A percentile compares a stretch with the other conserved stretches of the same genome.
Conservation (phyloP, 2,113 vertebrate species). For the Zingel zingel region DNA sequence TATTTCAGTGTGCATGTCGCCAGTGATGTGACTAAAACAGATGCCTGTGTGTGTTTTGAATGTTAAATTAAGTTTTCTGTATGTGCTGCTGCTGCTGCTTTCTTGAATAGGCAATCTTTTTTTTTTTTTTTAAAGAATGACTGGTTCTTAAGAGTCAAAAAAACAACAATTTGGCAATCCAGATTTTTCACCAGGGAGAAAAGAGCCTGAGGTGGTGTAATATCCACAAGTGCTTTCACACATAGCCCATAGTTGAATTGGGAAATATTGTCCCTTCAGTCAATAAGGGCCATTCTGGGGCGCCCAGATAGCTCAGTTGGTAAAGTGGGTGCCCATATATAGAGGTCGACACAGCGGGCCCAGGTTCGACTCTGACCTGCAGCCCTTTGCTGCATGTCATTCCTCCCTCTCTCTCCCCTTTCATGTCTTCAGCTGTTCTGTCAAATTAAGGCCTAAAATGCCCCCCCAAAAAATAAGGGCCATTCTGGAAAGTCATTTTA, state of each 20-base stretch:
- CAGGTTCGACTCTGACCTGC: no score
- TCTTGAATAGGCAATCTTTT: not conserved
- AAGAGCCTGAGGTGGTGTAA: slow-evolving; percentile 43
- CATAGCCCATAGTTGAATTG: not conserved
- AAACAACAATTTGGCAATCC: not conserved
- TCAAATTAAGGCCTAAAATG: no score
- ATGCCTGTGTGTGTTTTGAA: not conserved
- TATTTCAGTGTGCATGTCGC: not conserved
- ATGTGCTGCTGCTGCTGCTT: not conserved
- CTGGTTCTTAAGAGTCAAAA: slow-evolving; percentile 8
- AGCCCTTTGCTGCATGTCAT: no score
- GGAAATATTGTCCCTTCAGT: slow-evolving; percentile 47
- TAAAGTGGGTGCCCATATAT: no score
- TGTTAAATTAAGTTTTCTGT: not conserved
- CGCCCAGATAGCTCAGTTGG: no score
- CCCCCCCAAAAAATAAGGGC: not conserved
- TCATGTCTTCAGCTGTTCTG: no score
- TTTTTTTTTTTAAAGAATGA: not conserved
- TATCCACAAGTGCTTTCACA: slow-evolving; percentile 34
- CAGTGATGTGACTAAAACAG: not conserved
- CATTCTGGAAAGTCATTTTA: slow-evolving; percentile 30
- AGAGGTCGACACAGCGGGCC: no score
- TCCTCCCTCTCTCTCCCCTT: no score
- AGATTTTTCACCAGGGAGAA: slow-evolving; percentile 5
- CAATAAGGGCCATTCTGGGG: not conserved